Evolutionary conservation across 2,888 invertebrate genomes (phyloP).

Genomic region (Helleia helle): DNA sequence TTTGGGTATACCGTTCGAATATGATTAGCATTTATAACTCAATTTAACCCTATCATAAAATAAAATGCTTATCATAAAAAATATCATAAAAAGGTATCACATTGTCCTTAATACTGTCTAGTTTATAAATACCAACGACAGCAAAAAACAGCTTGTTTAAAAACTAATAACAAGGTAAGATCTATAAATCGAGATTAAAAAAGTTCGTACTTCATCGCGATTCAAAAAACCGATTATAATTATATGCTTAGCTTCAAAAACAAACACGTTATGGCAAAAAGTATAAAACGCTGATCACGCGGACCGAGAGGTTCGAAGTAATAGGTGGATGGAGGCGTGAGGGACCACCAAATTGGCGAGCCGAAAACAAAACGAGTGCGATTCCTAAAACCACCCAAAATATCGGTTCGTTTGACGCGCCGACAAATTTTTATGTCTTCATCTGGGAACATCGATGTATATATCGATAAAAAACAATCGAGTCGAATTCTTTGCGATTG

Average conservation of each 20-base stretch:
- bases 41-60: constrained; percentile 16
- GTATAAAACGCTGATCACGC: constrained; percentile 49
- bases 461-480: constrained; percentile 36
- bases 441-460: constrained; percentile 46
- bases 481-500: constrained; percentile 50
- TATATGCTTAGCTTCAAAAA: constrained; percentile 60
- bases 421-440: constrained; percentile 70
- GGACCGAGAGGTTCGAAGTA: constrained; percentile 53
- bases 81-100: too few relatives aligned
- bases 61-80: constrained; percentile 3
- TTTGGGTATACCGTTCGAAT: too few relatives aligned
- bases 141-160: constrained; percentile 8
- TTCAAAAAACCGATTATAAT: constrained; percentile 57
- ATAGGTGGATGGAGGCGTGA: constrained; percentile 65
- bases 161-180: constrained; percentile 18
- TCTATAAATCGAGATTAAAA: constrained; percentile 38
- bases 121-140: constrained; percentile 6
- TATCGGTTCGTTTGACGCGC: constrained; percentile 64
- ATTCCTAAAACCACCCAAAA: constrained; percentile 47
- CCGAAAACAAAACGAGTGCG: constrained; percentile 40
- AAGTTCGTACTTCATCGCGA: constrained; percentile 35
- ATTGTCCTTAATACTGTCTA: too few relatives aligned
- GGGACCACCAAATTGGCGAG: constrained; percentile 64
- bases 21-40: constrained; percentile 20
- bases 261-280: constrained; percentile 59